Evolutionary conservation across 1,140 invertebrate species (phyloP), one percentile per base, ranked within the genome.

Genomic region (Drosophila leontia): DNA sequence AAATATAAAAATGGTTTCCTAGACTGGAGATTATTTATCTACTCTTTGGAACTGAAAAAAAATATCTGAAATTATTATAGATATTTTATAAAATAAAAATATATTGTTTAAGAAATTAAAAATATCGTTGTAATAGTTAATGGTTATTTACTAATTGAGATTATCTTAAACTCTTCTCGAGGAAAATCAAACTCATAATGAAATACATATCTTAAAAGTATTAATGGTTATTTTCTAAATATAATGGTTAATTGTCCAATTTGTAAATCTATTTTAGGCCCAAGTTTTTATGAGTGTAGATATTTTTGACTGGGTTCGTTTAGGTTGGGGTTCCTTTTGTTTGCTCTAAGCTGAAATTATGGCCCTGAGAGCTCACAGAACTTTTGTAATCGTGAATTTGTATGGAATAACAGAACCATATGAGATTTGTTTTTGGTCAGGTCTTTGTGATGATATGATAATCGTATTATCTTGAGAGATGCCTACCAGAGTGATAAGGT

Each of bases 301-400:
- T 80, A 74, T 44, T 63, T 85, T 63, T 42, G 51, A 63, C 48
- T 55, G 17, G 32, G 13, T 78, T 69, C 59, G 51, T 34, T 78
- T 71, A 63, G 71, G 7, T 53, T 32, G 32, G 35, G 19, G 19
- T 12, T 58, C 12, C 53, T 32, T 59, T 50, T 51, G 61, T 76
- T 59, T 37, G 57, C 55, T 56, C 35, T 67, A 69, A 85, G 82
- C 79, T 65, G 50, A 77, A 78, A 62, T 85, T 86, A 82, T 79
- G 79, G 53, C 61, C 82, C 67, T 57, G 61, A 68, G 57, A 68
- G 57, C 59, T 61, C 29, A 34, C 42, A 26, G 68, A 68, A 63
- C 60, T 65, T 51, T 69, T 51, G 47, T 69, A 50, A 34, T 23
- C 23, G 12, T 15, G 23, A 29, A 59, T 29, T 19, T 23, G 2